Evolutionary conservation across 2,888 invertebrate species (phyloP).

Genomic region (Poecilus cupreus): DNA sequence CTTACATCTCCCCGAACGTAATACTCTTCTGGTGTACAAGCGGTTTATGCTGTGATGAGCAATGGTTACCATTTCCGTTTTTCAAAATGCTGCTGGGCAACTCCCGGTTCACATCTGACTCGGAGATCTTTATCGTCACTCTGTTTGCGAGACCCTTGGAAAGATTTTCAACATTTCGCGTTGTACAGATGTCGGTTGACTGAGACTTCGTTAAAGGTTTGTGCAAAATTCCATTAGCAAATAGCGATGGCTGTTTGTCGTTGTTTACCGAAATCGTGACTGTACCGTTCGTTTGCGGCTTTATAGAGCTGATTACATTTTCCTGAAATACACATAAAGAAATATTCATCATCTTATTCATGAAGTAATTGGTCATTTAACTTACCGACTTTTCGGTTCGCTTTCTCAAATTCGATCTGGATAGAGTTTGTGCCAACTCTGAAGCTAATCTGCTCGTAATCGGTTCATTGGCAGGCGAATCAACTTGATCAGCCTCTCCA

Average conservation of each 20-base stretch:
- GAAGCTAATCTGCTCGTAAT: conserved; percentile 82
- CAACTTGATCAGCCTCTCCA: conserved; percentile 70
- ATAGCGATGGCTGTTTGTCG: conserved; percentile 28
- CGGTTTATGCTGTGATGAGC: conserved; percentile 66
- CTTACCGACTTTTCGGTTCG: conserved; percentile 81
- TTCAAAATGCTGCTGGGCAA: conserved; percentile 75
- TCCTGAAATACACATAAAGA: conserved; percentile 66
- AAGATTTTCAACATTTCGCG: conserved; percentile 64
- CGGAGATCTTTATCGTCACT: conserved; percentile 69
- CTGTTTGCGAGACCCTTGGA: conserved; percentile 66
- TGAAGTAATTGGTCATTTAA: conserved; percentile 59
- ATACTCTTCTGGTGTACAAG: conserved; percentile 72
- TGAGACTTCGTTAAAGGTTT: conserved; percentile 68
- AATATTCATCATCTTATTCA: not conserved
- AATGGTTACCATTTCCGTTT: conserved; percentile 69
- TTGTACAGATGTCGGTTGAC: conserved; percentile 67
- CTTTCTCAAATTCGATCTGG: conserved; percentile 84
- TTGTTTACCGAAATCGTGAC: conserved; percentile 70
- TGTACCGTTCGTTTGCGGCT: conserved; percentile 70
- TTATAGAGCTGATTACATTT: conserved; percentile 68
- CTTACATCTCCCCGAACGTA: conserved; percentile 74
- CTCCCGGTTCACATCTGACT: conserved; percentile 66
- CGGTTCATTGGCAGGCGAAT: conserved; percentile 70
- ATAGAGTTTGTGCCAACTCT: conserved; percentile 84
- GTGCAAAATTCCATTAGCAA: conserved; percentile 62